Conservation (phyloP, 2,888 invertebrate species). For the Scaptomyza parva region DNA sequence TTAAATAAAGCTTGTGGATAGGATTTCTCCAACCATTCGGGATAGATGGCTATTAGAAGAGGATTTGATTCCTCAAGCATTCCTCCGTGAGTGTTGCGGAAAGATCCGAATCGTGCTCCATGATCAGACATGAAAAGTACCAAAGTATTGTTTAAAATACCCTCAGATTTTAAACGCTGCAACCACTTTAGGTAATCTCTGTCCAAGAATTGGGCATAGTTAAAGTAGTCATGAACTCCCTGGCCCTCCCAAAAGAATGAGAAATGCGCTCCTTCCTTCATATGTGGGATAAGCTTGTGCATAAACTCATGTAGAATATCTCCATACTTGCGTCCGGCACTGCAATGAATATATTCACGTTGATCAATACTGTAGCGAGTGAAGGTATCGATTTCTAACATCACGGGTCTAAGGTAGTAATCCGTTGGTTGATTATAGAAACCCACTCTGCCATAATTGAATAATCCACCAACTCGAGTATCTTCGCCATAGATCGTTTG, state of each 20-base stretch:
- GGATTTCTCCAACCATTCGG: slow-evolving; percentile 88
- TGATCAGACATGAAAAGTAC: slow-evolving; percentile 93
- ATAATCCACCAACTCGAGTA: slow-evolving; percentile 89
- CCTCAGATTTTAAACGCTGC: slow-evolving; percentile 62
- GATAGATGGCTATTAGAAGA: slow-evolving; percentile 89
- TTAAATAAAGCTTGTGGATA: slow-evolving; percentile 88
- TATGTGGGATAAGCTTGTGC: slow-evolving; percentile 32
- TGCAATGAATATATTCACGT: slow-evolving; percentile 37
- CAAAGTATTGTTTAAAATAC: slow-evolving; percentile 88
- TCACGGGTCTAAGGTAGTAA: slow-evolving; percentile 91
- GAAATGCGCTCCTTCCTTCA: slow-evolving; percentile 25
- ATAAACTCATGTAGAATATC: slow-evolving; percentile 51
- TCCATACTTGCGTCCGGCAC: slow-evolving; percentile 33
- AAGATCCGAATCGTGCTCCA: slow-evolving; percentile 93
- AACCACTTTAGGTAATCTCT: slow-evolving; percentile 33
- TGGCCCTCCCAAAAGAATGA: slow-evolving; percentile 61
- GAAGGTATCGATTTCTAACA: slow-evolving; percentile 87
- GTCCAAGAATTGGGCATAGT: slow-evolving; percentile 40
- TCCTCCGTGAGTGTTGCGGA: slow-evolving; percentile 91
- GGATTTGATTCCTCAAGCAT: slow-evolving; percentile 94
- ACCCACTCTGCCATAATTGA: slow-evolving; percentile 91
- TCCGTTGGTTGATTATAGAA: slow-evolving; percentile 92
- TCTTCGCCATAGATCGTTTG: slow-evolving; percentile 92
- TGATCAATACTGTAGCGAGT: slow-evolving; percentile 68
- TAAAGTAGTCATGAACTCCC: slow-evolving; percentile 54